Conservation (phyloP, 2,888 invertebrate species). For the Dicranocentrus wangi region DNA sequence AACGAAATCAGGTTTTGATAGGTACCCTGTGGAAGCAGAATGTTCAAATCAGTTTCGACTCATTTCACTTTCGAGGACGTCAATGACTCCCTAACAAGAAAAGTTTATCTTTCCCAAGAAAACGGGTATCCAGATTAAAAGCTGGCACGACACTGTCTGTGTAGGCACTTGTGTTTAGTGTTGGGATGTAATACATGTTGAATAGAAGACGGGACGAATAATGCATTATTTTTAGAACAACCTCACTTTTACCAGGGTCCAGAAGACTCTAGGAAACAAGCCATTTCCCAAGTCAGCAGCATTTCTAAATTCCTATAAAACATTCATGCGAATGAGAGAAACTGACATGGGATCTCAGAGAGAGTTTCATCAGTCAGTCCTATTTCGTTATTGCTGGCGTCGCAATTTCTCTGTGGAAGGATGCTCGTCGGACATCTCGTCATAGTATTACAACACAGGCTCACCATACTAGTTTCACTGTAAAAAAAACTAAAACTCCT, state of each 20-base stretch:
- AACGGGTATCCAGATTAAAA: background rate
- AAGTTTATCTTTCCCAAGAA: background rate
- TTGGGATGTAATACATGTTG: conserved; percentile 9
- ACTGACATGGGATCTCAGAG: conserved; percentile 22
- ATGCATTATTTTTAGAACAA: conserved; percentile 17
- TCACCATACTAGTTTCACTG: background rate
- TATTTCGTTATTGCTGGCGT: conserved; percentile 19
- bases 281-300: conserved; percentile 35
- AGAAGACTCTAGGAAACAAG: background rate
- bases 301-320: conserved; percentile 52
- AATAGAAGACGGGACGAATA: background rate
- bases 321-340: conserved; percentile 41
- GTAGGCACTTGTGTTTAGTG: background rate
- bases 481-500: background rate
- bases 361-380: conserved; percentile 17
- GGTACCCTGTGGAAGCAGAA: no score
- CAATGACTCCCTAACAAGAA: background rate
- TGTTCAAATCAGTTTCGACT: background rate
- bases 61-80: background rate
- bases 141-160: background rate
- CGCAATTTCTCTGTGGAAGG: conserved; percentile 5
- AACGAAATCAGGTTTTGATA: no score
- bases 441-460: conserved; percentile 9
- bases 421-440: conserved; percentile 13
- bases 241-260: background rate